Evolutionary conservation across 2,797 vertebrate species (phyloP).

Genomic region (Synaphobranchus kaupii): DNA sequence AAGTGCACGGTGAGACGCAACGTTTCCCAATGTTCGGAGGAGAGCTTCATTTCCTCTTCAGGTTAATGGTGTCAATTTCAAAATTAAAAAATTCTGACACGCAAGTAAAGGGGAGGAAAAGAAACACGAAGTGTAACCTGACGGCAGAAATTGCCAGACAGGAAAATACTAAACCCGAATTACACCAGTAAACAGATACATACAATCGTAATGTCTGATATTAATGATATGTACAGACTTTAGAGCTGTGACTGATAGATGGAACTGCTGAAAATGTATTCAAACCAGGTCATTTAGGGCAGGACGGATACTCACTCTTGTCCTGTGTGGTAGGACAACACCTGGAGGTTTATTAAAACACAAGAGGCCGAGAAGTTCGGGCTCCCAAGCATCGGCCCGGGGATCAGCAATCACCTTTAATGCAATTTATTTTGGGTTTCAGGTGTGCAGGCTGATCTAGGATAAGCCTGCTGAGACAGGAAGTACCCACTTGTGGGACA

Average conservation of each 20-base stretch:
- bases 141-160: neutral
- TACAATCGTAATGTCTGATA: too few relatives aligned
- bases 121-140: neutral
- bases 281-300: neutral
- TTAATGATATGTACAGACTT: too few relatives aligned
- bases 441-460: neutral
- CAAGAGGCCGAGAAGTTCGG: too few relatives aligned
- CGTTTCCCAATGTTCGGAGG: neutral
- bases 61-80: neutral
- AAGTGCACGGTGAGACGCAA: neutral
- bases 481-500: neutral
- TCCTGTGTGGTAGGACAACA: neutral
- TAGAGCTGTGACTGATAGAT: too few relatives aligned
- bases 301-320: neutral
- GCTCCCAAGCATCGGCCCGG: neutral
- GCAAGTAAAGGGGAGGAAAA: neutral
- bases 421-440: neutral
- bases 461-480: neutral
- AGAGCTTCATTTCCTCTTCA: neutral
- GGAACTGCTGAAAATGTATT: neutral
- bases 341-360: neutral
- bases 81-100: neutral
- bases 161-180: neutral
- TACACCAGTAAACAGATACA: neutral
- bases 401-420: neutral